phyloP scores from a whole-genome alignment of 2,888 invertebrate genomes.

The Acrocera orbiculus region DNA sequence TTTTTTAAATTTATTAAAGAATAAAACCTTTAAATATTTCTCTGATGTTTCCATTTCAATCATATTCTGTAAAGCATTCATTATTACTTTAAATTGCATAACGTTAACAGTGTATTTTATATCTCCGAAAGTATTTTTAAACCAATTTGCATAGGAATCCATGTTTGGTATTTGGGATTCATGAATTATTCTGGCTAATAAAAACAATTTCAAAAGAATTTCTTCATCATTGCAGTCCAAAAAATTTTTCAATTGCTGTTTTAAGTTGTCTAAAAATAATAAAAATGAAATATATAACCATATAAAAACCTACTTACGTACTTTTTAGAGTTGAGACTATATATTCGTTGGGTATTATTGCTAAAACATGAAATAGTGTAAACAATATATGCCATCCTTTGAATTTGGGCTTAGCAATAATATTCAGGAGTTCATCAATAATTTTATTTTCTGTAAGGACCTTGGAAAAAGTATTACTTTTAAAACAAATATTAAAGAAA shows the following conservation, averaged over 20 bases:
- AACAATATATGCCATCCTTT: constrained; percentile 26
- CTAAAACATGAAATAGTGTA: constrained; percentile 22
- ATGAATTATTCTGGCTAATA: constrained; percentile 20
- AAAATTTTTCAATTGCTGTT: constrained; percentile 19
- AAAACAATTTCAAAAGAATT: constrained; percentile 19
- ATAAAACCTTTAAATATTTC: constrained; percentile 23
- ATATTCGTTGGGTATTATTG: constrained; percentile 16
- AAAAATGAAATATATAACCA: background rate
- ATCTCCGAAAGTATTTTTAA: constrained; percentile 25
- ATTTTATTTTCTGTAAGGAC: constrained; percentile 9
- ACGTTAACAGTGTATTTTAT: constrained; percentile 21
- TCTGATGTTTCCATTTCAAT: constrained; percentile 20
- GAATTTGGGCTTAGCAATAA: constrained; percentile 17
- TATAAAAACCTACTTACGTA: constrained; percentile 7
- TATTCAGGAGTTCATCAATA: constrained; percentile 18
- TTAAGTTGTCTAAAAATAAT: constrained; percentile 19
- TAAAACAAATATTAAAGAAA: background rate
- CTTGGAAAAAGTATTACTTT: too few species aligned
- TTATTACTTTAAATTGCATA: constrained; percentile 19
- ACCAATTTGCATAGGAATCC: constrained; percentile 16
- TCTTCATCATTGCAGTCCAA: constrained; percentile 15
- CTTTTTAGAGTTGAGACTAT: constrained; percentile 17
- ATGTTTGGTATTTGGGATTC: background rate
- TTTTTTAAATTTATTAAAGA: too few species aligned
- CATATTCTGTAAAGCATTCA: constrained; percentile 19